Conservation (phyloP, 2,113 vertebrate genomes). For the Nyctibius bracteatus region DNA sequence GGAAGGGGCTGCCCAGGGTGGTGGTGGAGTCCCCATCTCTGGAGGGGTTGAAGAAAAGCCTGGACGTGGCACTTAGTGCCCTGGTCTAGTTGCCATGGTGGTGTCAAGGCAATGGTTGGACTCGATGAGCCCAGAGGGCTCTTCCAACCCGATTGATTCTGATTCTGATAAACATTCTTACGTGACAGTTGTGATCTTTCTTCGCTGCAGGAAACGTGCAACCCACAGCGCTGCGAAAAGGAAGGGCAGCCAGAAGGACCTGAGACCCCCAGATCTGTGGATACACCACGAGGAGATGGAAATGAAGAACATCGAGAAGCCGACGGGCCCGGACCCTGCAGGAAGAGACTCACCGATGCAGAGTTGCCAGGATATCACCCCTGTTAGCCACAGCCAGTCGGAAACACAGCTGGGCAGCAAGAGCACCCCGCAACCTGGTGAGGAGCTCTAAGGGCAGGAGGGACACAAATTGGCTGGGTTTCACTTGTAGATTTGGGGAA, state of each 20-base stretch:
- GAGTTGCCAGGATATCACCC: slow-evolving; percentile 87
- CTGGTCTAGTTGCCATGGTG: too few species aligned
- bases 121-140: too few species aligned
- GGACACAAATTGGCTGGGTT: not conserved
- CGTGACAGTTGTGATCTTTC: not conserved
- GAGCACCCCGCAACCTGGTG: slow-evolving; percentile 87
- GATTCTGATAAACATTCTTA: too few species aligned
- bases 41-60: too few species aligned
- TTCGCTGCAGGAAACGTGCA: slow-evolving; percentile 80
- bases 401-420: slow-evolving; percentile 92
- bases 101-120: too few species aligned
- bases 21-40: too few species aligned
- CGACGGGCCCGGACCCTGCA: slow-evolving; percentile 74
- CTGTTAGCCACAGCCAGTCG: slow-evolving; percentile 89
- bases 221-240: slow-evolving; percentile 86
- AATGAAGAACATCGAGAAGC: slow-evolving; percentile 95
- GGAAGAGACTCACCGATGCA: slow-evolving; percentile 83
- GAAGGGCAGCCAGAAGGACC: slow-evolving; percentile 93
- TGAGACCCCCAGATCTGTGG: slow-evolving; percentile 93
- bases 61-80: too few species aligned
- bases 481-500: too few species aligned
- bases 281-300: slow-evolving; percentile 98
- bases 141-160: too few species aligned
- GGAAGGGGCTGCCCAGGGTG: too few species aligned
- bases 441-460: not conserved